Evolutionary conservation across 2,113 vertebrate species (phyloP).

Genomic region (Caretta caretta): DNA sequence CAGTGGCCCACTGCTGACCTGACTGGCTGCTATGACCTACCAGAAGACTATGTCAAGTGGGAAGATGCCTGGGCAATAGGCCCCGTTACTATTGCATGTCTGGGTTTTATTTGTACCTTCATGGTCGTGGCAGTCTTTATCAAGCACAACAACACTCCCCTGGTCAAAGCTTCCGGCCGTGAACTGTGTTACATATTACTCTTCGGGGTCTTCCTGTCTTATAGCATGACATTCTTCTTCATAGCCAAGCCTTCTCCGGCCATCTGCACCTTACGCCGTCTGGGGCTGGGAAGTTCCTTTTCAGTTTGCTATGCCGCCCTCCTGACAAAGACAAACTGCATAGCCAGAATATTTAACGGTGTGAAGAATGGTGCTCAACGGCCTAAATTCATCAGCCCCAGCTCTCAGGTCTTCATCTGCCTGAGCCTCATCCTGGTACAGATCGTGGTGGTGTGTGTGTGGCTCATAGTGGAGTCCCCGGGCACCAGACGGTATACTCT

Average conservation of each 20-base stretch:
- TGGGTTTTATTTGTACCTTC: conserved; percentile 93
- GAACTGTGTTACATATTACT: conserved; percentile 97
- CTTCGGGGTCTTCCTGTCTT: conserved; percentile 95
- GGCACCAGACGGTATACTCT: conserved; percentile 93
- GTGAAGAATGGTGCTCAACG: conserved; percentile 94
- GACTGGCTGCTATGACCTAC: conserved; percentile 92
- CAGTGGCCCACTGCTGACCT: conserved; percentile 94
- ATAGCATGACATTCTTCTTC: conserved; percentile 98
- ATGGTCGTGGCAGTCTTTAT: conserved; percentile 93
- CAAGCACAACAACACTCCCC: conserved; percentile 93
- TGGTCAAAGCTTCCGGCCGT: conserved; percentile 97
- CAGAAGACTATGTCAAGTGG: conserved; percentile 98
- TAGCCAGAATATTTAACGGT: conserved; percentile 94
- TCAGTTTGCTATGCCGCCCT: conserved; percentile 97
- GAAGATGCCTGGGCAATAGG: conserved; percentile 98
- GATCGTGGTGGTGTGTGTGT: conserved; percentile 93
- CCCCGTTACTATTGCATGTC: conserved; percentile 95
- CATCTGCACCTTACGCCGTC: conserved; percentile 92
- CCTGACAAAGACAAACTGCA: conserved; percentile 98
- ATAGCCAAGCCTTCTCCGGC: conserved; percentile 96
- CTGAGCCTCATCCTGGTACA: conserved; percentile 95
- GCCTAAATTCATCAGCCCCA: conserved; percentile 97
- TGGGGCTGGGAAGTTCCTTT: conserved; percentile 95
- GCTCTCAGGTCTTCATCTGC: conserved; percentile 98
- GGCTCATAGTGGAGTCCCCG: conserved; percentile 94